Base-by-base conservation (phyloP, 2,797 vertebrate genomes). In the Chromis chromis region DNA sequence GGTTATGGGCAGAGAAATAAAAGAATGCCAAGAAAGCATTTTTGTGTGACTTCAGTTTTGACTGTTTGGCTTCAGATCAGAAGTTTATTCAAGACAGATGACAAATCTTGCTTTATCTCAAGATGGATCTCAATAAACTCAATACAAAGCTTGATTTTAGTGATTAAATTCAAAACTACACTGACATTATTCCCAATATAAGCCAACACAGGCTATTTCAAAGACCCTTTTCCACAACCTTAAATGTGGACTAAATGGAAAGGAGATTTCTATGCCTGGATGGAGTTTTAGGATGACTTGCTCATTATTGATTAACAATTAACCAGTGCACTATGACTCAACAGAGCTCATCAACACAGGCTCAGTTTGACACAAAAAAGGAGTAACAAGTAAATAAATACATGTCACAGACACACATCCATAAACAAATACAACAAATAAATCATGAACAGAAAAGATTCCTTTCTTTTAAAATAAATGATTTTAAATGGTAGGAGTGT, bases 361-460 rank as follows among this genome's bases (percentile, higher is more conserved):
- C 89, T 91, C 83, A 84, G 73, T 84, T 83, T 83, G 74, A 91
- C 84, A 91, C 71, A 44, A 74, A 74, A 84, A 81, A 77, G 65
- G 33, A 74, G 48, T 36, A 71, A 85, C 75, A 84, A 79, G 84
- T 84, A 91, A 91, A 92, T 90, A 93, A 92, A 92, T 91, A 92
- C 81, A 87, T 27, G 67, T 86, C 72, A 81, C 72, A 67, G 61
- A 84, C 64, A 79, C 65, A 78, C 64, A 84, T 81, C 71, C 56
- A 88, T 78, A 76, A 84, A 84, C 71, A 80, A 72, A 81, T 74
- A 65, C 58, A 82, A 78, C 61, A 78, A 83, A 70, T 42, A 73
- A 71, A 79, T 69, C 36, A 73, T 69, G 17, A 85, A 84, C 56
- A 81, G 36, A 42, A 65, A 62, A 19, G 8, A 52, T 42, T 76